Percentiles rank a stretch among this genome's conserved stretches.
These are phyloP conservation scores for Antheraea yamamai DNA, from an alignment of 2,888 invertebrate genomes.

Conservation along the genomic window DNA sequence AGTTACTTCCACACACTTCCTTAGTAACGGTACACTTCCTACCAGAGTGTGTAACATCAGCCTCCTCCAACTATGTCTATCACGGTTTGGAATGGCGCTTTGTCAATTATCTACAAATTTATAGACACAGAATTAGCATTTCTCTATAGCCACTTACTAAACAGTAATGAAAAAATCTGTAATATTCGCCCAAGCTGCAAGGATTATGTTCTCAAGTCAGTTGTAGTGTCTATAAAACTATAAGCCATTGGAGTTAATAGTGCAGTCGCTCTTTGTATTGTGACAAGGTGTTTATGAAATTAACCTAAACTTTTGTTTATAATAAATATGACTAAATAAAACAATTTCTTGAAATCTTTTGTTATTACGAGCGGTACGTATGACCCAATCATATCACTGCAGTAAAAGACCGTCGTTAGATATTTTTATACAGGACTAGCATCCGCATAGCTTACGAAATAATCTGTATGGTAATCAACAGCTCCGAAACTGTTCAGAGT, in stretches of 20 bases:
- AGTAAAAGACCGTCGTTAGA: too few species aligned
- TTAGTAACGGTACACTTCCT: too few species aligned
- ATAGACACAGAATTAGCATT: neutral
- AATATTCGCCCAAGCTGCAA: neutral
- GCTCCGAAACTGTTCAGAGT: too few species aligned
- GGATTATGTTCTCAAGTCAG: neutral
- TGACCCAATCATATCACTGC: too few species aligned
- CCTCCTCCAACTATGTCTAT: neutral
- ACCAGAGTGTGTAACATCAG: too few species aligned
- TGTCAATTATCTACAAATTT: neutral
- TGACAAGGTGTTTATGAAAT: neutral
- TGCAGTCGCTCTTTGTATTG: neutral
- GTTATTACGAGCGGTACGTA: too few species aligned
- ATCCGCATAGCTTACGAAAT: too few species aligned
- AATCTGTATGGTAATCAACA: too few species aligned
- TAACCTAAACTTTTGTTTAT: neutral
- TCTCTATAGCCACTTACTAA: neutral
- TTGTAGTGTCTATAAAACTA: neutral
- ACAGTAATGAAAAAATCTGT: neutral
- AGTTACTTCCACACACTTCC: too few species aligned
- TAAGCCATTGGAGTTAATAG: neutral
- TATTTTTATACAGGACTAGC: too few species aligned
- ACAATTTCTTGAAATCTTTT: neutral
- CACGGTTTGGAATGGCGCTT: neutral
- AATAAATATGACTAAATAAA: neutral